These are phyloP conservation scores for Antheraea assamensis DNA, from an alignment of 2,888 invertebrate genomes.

Conservation along the genomic window DNA sequence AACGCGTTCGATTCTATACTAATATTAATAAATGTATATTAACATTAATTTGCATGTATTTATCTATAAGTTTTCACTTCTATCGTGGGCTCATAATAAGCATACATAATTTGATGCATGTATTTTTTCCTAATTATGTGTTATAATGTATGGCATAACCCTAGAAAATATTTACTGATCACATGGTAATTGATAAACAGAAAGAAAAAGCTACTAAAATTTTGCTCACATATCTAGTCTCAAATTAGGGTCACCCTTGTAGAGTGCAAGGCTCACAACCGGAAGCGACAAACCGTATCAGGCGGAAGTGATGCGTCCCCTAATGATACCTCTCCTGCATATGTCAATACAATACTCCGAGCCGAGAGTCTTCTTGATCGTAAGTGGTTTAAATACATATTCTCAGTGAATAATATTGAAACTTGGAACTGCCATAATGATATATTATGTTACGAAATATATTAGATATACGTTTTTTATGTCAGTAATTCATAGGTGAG, in stretches of 20 bases:
- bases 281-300: neutral
- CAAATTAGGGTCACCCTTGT: neutral
- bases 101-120: no score
- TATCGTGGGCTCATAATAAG: no score
- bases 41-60: no score
- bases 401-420: neutral
- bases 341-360: conserved; percentile 2
- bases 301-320: conserved; percentile 1
- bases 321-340: conserved; percentile 5
- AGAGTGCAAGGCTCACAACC: neutral
- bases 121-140: no score
- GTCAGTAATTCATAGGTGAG: neutral
- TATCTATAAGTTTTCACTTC: no score
- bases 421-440: neutral
- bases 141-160: no score
- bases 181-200: no score
- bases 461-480: neutral
- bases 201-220: neutral
- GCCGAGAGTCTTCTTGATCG: neutral
- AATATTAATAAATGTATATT: no score
- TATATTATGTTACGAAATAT: neutral
- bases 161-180: no score
- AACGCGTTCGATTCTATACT: no score
- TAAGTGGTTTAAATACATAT: neutral
- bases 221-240: neutral